A percentile compares a stretch with the other conserved stretches of the same genome.
Conservation (phyloP, 2,888 invertebrate genomes). For the Azorinus chamasolen region DNA sequence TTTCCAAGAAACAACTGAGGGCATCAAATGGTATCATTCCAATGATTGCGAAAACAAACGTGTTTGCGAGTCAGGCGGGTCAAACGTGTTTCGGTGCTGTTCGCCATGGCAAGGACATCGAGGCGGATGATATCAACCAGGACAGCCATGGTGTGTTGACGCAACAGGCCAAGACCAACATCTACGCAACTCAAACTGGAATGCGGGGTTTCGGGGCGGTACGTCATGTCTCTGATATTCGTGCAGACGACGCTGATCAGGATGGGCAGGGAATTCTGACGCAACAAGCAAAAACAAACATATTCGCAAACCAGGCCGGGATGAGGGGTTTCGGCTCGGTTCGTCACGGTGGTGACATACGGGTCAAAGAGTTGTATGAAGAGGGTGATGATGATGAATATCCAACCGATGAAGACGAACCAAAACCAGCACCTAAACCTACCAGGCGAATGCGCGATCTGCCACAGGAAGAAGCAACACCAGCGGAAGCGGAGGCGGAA, state of each 20-base stretch:
- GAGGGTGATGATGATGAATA: constrained; percentile 61
- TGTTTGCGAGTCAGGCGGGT: constrained; percentile 51
- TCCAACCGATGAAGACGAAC: constrained; percentile 62
- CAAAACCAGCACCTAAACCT: constrained; percentile 20
- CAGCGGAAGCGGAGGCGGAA: constrained; percentile 19
- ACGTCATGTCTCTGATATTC: constrained; percentile 67
- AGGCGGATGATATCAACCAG: constrained; percentile 42
- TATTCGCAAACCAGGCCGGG: constrained; percentile 53
- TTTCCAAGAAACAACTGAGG: constrained; percentile 82
- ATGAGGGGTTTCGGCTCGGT: constrained; percentile 52
- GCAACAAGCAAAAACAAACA: constrained; percentile 47
- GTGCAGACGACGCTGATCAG: constrained; percentile 71
- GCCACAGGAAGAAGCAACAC: constrained; percentile 7
- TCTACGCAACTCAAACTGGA: constrained; percentile 56
- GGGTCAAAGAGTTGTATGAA: constrained; percentile 51
- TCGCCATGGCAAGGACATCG: constrained; percentile 53
- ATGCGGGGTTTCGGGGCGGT: constrained; percentile 72
- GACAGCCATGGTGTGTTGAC: constrained; percentile 41
- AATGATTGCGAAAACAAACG: constrained; percentile 38
- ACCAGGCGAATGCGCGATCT: constrained; percentile 41
- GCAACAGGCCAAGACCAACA: constrained; percentile 44
- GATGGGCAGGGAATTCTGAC: constrained; percentile 15
- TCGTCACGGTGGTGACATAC: constrained; percentile 54
- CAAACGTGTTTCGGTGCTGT: constrained; percentile 51
- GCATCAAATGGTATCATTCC: constrained; percentile 79